phyloP scores from a whole-genome alignment of 2,797 vertebrate genomes.

The Clamator glandarius region DNA sequence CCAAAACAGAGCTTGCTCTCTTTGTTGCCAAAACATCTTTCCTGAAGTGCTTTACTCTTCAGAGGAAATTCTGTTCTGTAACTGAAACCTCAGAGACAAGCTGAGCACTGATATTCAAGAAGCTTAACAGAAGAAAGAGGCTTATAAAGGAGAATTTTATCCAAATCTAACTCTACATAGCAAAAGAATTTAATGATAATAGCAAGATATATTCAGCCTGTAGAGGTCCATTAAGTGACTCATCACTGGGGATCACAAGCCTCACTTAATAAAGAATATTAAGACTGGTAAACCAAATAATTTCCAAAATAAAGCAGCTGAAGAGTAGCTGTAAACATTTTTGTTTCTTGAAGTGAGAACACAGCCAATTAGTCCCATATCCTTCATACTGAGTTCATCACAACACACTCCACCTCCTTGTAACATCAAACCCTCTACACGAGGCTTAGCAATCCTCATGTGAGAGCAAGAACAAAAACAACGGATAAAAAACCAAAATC shows the following conservation, averaged over 20 bases:
- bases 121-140: no score
- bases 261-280: neutral
- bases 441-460: neutral
- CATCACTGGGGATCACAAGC: neutral
- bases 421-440: fast-evolving
- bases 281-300: neutral
- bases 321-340: neutral
- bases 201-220: neutral
- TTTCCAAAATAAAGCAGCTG: neutral
- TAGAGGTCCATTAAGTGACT: neutral
- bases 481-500: neutral
- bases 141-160: neutral
- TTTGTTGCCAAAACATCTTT: neutral
- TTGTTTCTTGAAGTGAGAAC: neutral
- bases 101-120: no score
- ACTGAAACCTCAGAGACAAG: no score
- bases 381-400: neutral
- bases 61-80: no score
- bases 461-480: neutral
- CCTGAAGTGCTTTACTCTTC: neutral
- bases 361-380: neutral
- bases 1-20: neutral
- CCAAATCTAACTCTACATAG: neutral
- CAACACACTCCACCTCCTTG: neutral
- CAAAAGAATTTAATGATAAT: neutral